These are phyloP conservation scores for Sus cebifrons DNA, from an alignment of 2,797 vertebrate species.

Conservation along the genomic window DNA sequence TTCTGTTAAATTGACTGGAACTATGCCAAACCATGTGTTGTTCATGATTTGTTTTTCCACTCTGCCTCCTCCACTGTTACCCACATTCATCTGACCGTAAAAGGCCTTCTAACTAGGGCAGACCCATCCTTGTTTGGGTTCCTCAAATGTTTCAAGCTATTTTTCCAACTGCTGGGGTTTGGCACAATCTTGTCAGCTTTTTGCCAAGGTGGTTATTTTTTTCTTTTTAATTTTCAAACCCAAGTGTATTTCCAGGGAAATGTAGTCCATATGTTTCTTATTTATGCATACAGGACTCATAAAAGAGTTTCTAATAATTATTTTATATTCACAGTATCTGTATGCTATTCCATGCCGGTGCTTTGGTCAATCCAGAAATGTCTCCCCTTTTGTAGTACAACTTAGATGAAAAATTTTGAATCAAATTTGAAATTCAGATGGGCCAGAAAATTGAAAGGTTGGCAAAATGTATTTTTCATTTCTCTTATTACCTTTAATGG, in stretches of 20 bases:
- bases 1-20: slow-evolving; percentile 88
- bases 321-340: slow-evolving; percentile 52
- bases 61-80: slow-evolving; percentile 87
- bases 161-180: slow-evolving; percentile 86
- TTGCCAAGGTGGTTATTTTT: slow-evolving; percentile 80
- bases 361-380: slow-evolving; percentile 43
- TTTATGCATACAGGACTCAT: slow-evolving; percentile 75
- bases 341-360: not conserved
- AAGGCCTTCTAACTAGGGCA: slow-evolving; percentile 85
- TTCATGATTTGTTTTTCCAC: slow-evolving; percentile 79
- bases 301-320: slow-evolving; percentile 77
- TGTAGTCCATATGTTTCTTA: slow-evolving; percentile 81
- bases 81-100: slow-evolving; percentile 84
- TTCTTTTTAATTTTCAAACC: slow-evolving; percentile 81
- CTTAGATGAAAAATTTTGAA: slow-evolving; percentile 50
- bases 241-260: slow-evolving; percentile 81
- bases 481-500: slow-evolving; percentile 61
- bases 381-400: slow-evolving; percentile 38
- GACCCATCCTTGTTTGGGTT: slow-evolving; percentile 81
- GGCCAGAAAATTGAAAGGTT: not conserved
- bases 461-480: slow-evolving; percentile 55
- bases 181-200: slow-evolving; percentile 81
- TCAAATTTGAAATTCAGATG: slow-evolving; percentile 32
- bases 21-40: slow-evolving; percentile 86
- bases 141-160: slow-evolving; percentile 85